phyloP scores from a whole-genome alignment of 2,888 invertebrate genomes.

The Eristalis tenax region DNA sequence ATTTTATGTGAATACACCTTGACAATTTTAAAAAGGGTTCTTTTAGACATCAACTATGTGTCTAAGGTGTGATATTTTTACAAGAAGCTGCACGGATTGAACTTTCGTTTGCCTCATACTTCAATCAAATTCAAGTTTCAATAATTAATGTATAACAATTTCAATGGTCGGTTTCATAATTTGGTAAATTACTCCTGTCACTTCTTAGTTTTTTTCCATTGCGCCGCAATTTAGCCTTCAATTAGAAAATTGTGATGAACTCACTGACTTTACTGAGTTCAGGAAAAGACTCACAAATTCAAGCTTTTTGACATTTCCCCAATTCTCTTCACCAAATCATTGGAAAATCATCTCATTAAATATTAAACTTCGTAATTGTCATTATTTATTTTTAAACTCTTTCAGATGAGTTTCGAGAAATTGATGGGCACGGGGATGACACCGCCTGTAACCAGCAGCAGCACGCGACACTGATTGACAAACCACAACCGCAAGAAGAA shows the following conservation, averaged over 20 bases:
- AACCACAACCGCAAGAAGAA: constrained; percentile 65
- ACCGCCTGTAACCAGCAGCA: constrained; percentile 37
- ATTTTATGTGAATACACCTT: constrained; percentile 28
- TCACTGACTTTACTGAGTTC: too few species aligned
- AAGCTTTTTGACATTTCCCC: too few species aligned
- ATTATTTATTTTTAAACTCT: constrained; percentile 41
- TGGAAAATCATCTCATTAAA: constrained; percentile 6
- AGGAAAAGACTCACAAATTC: too few species aligned
- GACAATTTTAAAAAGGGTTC: constrained; percentile 38
- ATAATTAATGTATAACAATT: too few species aligned
- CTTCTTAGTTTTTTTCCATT: not conserved
- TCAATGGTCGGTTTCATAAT: not conserved
- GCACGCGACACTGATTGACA: constrained; percentile 64
- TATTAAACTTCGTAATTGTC: constrained; percentile 28
- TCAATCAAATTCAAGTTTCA: too few species aligned
- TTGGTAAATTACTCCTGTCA: not conserved
- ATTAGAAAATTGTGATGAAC: not conserved
- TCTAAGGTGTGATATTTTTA: constrained; percentile 42
- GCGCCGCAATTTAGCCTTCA: not conserved
- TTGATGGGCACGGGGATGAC: constrained; percentile 50
- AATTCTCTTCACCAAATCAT: too few species aligned
- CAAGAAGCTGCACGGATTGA: not conserved
- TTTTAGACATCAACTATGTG: constrained; percentile 4
- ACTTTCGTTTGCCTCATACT: too few species aligned
- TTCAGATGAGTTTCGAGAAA: constrained; percentile 64